Evolutionary conservation across 2,113 vertebrate species (phyloP).

Genomic region (Nansenia antarctica): DNA sequence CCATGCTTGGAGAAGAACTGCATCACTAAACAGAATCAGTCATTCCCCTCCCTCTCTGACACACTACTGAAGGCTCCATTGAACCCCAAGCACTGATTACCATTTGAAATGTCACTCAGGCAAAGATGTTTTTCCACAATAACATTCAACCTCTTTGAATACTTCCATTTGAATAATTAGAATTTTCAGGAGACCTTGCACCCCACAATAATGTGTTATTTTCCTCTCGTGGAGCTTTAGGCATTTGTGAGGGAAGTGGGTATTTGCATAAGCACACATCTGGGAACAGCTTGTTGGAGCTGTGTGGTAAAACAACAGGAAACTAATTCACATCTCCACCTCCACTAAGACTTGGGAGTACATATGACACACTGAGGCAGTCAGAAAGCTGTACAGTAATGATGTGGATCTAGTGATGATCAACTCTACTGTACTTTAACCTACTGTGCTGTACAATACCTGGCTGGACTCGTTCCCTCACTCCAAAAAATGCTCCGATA

Average conservation of each 20-base stretch:
- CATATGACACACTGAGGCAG: not conserved
- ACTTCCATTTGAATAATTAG: not conserved
- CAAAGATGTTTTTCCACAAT: not conserved
- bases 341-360: not conserved
- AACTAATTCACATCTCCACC: not conserved
- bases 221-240: not conserved
- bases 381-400: not conserved
- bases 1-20: not conserved
- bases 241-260: not conserved
- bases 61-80: not conserved
- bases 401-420: not conserved
- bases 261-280: conserved; percentile 39
- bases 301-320: not conserved
- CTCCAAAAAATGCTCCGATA: too few relatives aligned
- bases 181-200: not conserved
- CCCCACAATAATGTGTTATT: not conserved
- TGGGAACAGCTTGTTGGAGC: conserved; percentile 7
- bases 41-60: not conserved
- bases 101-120: conserved; percentile 7
- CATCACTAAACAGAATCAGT: too few relatives aligned
- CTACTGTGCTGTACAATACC: too few relatives aligned
- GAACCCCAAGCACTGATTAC: not conserved
- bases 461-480: not conserved
- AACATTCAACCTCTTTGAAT: not conserved
- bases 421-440: not conserved